Evolutionary conservation across 2,113 vertebrate genomes (phyloP), one percentile per base, ranked within the genome.

Genomic region (Cyanoderma ruficeps): DNA sequence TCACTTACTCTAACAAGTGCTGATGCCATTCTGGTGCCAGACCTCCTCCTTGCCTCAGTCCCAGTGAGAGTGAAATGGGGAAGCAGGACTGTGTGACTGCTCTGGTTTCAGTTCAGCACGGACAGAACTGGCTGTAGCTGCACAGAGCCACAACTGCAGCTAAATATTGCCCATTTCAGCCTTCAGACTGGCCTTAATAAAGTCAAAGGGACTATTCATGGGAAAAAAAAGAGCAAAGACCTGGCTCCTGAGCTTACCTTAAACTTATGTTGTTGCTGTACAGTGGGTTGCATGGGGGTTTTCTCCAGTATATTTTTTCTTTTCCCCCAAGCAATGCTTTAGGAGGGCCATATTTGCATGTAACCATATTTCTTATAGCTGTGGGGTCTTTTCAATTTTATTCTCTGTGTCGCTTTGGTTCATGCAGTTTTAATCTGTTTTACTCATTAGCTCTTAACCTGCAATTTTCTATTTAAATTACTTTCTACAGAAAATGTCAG

Each of bases 51-150:
- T 6, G 24, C 49, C 60, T 18, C 10, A 1, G 56, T 28, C 79
- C 71, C 89, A 55, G 4, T 31, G 89, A 59, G 87, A 90, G 60
- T 16, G 28, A 93, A 95, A 93, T 80, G 81, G 37, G 90, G 95
- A 94, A 95, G 77, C 20, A 1, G 59, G 7, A 74, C 79, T 22
- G 2, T 78, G 91, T 95, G 89, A 90, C 53, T 81, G 78, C 68
- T 67, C 75, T 78, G 85, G 81, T 89, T 94, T 96, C 83, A 17
- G 65, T 89, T 96, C 92, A 91, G 72, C 90, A 80, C 0, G 0
- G 31, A 31, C 41, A 39, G 39, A 85, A 71, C 77, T 6, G 20
- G 65, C 60, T 89, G 65, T 13, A 68, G 65, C 55, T 41, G 33
- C 65, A 60, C n/a, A 22, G 12, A 85, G 81, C n/a, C 41, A 44